Evolutionary conservation across 64 coral and sea anemone species (phyloP).

Genomic region (Hydrozoanthus tunicans): DNA sequence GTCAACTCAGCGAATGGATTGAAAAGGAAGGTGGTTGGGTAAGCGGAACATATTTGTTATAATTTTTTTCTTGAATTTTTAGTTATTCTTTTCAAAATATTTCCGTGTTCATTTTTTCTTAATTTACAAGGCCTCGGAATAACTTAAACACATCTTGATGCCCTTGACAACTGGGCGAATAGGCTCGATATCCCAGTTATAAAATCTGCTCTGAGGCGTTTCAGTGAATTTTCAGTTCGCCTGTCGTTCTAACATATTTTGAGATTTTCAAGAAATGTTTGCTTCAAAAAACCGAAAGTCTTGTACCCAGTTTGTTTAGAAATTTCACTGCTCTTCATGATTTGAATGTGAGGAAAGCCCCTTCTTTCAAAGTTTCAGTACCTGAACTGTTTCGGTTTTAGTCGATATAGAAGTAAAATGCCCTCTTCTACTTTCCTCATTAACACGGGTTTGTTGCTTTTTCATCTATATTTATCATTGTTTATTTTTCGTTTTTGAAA

Average conservation of each 20-base stretch:
- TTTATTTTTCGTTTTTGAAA: not conserved
- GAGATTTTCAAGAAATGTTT: not conserved
- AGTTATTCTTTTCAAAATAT: constrained; percentile 11
- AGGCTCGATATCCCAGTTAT: not conserved
- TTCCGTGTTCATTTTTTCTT: constrained; percentile 25
- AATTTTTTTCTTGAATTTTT: constrained; percentile 15
- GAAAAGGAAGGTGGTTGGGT: constrained; percentile 98
- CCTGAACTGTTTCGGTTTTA: not conserved
- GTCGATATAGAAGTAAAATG: not conserved
- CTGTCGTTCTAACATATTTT: not conserved
- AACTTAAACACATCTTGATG: constrained; percentile 7
- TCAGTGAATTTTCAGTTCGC: not conserved
- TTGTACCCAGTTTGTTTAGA: not conserved
- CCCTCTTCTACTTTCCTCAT: not conserved
- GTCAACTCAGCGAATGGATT: constrained; percentile 84
- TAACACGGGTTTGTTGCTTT: constrained; percentile 2
- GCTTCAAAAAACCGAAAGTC: not conserved
- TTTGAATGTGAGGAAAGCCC: not conserved
- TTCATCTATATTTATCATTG: not conserved
- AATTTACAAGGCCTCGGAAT: constrained; percentile 6
- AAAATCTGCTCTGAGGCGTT: not conserved
- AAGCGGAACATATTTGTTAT: constrained; percentile 48
- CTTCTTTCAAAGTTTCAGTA: not conserved
- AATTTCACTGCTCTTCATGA: not conserved
- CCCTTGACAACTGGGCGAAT: constrained; percentile 45